Conservation (phyloP, 2,797 vertebrate species). For the Mormyrus hasselquistii region DNA sequence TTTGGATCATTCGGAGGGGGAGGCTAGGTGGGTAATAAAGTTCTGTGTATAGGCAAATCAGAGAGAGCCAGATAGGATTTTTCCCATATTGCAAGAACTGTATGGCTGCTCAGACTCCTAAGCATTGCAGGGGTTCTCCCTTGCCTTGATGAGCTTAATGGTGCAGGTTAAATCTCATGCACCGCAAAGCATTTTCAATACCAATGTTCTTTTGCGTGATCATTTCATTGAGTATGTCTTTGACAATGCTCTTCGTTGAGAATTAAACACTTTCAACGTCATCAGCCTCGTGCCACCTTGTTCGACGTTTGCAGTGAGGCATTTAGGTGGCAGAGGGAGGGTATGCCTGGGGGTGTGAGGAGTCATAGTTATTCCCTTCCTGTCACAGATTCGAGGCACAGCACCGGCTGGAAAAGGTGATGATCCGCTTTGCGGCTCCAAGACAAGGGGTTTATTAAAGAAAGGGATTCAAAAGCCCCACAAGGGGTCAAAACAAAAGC, state of each 20-base stretch:
- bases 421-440: background rate
- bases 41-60: background rate
- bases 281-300: background rate
- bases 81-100: background rate
- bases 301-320: background rate
- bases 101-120: background rate
- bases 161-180: background rate
- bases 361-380: background rate
- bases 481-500: background rate
- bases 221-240: background rate
- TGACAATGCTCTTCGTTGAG: background rate
- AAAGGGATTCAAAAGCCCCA: background rate
- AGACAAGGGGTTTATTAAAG: background rate
- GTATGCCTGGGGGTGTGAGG: background rate
- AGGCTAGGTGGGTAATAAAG: background rate
- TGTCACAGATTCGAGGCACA: background rate
- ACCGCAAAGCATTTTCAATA: background rate
- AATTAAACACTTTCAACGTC: background rate
- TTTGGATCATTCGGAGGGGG: background rate
- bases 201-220: background rate
- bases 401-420: background rate
- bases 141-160: background rate
- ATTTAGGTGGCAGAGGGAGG: background rate
- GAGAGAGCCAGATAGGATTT: background rate
- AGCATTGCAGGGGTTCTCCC: background rate